Conservation (phyloP, 2,888 invertebrate species). For the Aleiodes testaceus region DNA sequence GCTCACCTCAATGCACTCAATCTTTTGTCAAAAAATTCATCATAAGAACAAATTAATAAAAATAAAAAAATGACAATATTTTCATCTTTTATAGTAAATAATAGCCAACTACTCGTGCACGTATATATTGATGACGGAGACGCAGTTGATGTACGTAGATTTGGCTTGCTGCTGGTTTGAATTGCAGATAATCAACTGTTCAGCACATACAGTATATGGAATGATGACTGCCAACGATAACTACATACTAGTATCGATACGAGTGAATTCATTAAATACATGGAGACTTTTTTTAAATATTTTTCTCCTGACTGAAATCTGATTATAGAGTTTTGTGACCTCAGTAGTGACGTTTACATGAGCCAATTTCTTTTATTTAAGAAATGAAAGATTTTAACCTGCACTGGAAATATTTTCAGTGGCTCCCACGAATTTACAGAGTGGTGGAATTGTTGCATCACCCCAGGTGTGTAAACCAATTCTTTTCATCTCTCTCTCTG, state of each 20-base stretch:
- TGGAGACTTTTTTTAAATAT: slow-evolving; percentile 62
- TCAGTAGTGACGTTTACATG: slow-evolving; percentile 23
- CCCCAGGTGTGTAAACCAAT: slow-evolving; percentile 38
- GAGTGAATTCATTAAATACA: slow-evolving; percentile 63
- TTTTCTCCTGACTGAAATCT: slow-evolving; percentile 56
- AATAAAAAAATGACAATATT: no score
- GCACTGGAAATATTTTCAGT: slow-evolving; percentile 12
- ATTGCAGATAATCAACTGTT: slow-evolving; percentile 62
- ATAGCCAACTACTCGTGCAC: not conserved
- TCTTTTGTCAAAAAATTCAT: slow-evolving; percentile 11
- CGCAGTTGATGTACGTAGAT: not conserved
- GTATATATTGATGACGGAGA: no score
- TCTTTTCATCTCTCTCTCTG: slow-evolving; percentile 21
- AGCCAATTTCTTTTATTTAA: not conserved
- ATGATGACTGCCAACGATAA: slow-evolving; percentile 32
- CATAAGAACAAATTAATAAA: not conserved
- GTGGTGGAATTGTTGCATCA: slow-evolving; percentile 5
- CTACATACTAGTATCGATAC: slow-evolving; percentile 56
- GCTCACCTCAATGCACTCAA: slow-evolving; percentile 49
- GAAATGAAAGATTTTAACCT: slow-evolving; percentile 24
- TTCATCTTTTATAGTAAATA: no score
- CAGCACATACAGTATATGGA: slow-evolving; percentile 55
- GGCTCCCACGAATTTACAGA: slow-evolving; percentile 32
- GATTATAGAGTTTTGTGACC: slow-evolving; percentile 34
- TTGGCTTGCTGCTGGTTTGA: slow-evolving; percentile 54